Evolutionary conservation across 2,797 vertebrate species (phyloP), one percentile per base, ranked within the genome.

Genomic region (Bradypodion pumilum): DNA sequence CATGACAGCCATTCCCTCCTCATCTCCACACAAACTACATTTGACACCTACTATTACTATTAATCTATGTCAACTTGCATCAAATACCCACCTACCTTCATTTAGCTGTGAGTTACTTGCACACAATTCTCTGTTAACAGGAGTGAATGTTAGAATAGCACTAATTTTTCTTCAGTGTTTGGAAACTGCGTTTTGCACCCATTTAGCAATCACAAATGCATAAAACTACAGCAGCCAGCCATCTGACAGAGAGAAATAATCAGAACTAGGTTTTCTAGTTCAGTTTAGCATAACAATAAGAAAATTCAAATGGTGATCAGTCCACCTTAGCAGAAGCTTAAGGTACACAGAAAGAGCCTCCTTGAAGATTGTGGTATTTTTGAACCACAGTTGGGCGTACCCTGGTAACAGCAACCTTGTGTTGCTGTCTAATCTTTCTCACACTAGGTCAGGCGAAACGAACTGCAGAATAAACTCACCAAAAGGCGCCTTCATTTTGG

Each of bases 191-290:
- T 40, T 80, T 70, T 78, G n/a, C 4, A 37, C 4, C 27, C 69
- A 42, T 74, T 83, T n/a, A 68, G 46, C 42, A 82, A 6, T 23
- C 60, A 68, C 32, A 7, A 88, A 44, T 5, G 83, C 13, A 81
- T 9, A 82, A 75, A 80, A 89, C 74, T 8, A 88, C 10, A 52
- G 40, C 1, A 27, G 35, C 85, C 80, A 83, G 63, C 15, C 15
- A 73, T 35, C 73, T 81, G 52, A n/a, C n/a, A 81, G 83, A 82
- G 44, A 85, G 89, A 89, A 88, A 69, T n/a, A 82, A 89, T 19
- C 37, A 29, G 25, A 88, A 87, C 7, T 73, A 87, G 29, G 12
- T 85, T 37, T 42, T 74, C 84, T 69, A 40, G 74, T 82, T 85
- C 73, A 89, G 77, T 35, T 68, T 56, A 37, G 46, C 70, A 59